phyloP scores from a whole-genome alignment of 2,888 invertebrate species.

The Bursaphelenchus okinawaensis region DNA sequence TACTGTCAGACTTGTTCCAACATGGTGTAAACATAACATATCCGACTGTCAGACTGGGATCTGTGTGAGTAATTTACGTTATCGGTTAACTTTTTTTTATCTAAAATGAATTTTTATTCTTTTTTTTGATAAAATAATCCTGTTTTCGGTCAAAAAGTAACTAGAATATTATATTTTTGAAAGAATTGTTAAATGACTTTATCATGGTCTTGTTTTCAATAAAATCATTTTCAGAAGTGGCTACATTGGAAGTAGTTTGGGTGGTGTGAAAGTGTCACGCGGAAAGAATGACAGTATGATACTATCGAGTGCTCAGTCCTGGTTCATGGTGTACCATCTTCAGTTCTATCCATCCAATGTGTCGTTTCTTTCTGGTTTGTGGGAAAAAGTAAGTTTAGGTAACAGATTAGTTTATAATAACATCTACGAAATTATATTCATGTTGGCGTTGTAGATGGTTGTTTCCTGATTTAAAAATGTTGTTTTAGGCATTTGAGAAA shows the following conservation, averaged over 20 bases:
- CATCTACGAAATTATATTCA: too few species aligned
- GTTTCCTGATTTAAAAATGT: not conserved
- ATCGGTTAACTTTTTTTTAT: not conserved
- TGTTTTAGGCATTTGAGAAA: constrained; percentile 41
- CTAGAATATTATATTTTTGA: too few species aligned
- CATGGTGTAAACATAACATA: constrained; percentile 54
- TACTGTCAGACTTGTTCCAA: constrained; percentile 49
- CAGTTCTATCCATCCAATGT: constrained; percentile 51
- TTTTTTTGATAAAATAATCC: not conserved
- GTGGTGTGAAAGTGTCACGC: constrained; percentile 49
- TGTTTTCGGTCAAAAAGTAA: not conserved
- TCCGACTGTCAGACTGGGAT: constrained; percentile 52
- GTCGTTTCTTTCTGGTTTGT: constrained; percentile 54
- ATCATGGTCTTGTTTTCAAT: not conserved
- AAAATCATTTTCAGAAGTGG: constrained; percentile 40
- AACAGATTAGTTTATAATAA: constrained; percentile 9
- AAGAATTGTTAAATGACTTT: not conserved
- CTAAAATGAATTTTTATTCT: too few species aligned
- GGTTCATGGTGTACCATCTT: constrained; percentile 57
- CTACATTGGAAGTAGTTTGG: constrained; percentile 52
- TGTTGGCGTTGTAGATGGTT: constrained; percentile 1
- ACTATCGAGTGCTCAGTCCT: constrained; percentile 47
- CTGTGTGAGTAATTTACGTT: constrained; percentile 35
- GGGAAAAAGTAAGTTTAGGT: constrained; percentile 44
- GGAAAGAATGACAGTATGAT: constrained; percentile 40